Conservation (phyloP, 53 echinoderm and acorn worm genomes). For the Patiria pectinifera region DNA sequence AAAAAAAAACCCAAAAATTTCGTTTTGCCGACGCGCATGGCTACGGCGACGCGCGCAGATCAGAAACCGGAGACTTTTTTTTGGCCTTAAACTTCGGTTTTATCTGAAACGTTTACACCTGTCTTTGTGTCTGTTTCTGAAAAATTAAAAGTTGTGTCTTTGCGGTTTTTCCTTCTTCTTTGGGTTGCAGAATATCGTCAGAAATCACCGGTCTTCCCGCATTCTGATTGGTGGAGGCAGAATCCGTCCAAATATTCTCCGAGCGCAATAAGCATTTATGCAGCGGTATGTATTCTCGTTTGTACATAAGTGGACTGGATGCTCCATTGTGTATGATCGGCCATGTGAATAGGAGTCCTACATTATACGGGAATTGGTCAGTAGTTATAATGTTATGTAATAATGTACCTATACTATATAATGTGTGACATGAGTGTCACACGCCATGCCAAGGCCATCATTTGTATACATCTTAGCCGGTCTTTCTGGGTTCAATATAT, state of each 20-base stretch:
- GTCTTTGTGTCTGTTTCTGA: not conserved
- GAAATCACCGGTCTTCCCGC: slow-evolving; percentile 67
- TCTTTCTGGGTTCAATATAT: not conserved
- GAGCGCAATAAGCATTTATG: slow-evolving; percentile 63
- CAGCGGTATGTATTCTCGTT: slow-evolving; percentile 62
- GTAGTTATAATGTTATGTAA: not conserved
- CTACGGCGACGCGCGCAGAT: no score
- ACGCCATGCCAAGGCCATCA: not conserved
- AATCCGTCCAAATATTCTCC: slow-evolving; percentile 48
- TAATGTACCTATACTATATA: not conserved
- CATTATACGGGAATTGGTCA: not conserved
- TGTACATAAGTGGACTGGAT: slow-evolving; percentile 17
- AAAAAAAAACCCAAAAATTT: no score
- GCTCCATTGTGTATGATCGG: not conserved
- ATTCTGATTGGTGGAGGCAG: slow-evolving; percentile 33
- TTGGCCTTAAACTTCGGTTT: no score
- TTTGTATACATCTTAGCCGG: not conserved
- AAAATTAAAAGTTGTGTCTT: not conserved
- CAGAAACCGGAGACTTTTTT: no score
- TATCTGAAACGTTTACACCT: no score
- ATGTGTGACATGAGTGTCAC: not conserved
- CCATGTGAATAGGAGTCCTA: not conserved
- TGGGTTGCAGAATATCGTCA: slow-evolving; percentile 56
- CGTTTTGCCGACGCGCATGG: no score
- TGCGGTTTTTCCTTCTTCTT: not conserved